Base-by-base conservation (phyloP, 1,140 invertebrate genomes). In the Sinella curviseta region DNA sequence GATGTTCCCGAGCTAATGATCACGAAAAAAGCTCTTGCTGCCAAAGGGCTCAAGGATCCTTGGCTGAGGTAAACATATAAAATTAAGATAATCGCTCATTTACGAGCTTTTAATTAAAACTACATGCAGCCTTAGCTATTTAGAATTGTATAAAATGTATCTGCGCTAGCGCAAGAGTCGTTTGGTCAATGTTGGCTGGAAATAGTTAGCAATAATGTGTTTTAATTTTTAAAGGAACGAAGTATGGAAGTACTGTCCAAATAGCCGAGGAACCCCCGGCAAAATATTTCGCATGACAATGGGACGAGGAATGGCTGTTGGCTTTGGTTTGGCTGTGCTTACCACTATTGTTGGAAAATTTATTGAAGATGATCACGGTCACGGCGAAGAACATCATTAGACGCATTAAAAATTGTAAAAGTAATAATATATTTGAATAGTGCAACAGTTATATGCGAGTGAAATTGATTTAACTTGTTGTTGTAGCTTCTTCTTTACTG, bases 61-160 rank as follows among this genome's bases (percentile, higher is more conserved):
- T 96, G 94, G 94, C 87, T 94, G 20, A 91, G 93, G 91, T 92
- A 83, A 86, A 65, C n/a, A n/a, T n/a, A n/a, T n/a, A n/a, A n/a
- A 26, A 74, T n/a, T 78, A 0, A 80, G 70, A n/a, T n/a, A n/a
- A n/a, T n/a, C n/a, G n/a, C n/a, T n/a, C n/a, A n/a, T n/a, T n/a
- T n/a, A n/a, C n/a, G n/a, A n/a, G n/a, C n/a, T n/a, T n/a, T n/a
- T n/a, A n/a, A n/a, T n/a, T n/a, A n/a, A n/a, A n/a, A n/a, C n/a
- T n/a, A n/a, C n/a, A n/a, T n/a, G n/a, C n/a, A n/a, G n/a, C n/a
- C n/a, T n/a, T n/a, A n/a, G n/a, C n/a, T n/a, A n/a, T n/a, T n/a
- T n/a, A n/a, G 67, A 57, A 77, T 70, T 67, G 77, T 77, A 36
- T 33, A 67, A 14, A 36, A n/a, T 81, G 20, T 33, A 12, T 14